Evolutionary conservation across 2,888 invertebrate genomes (phyloP).

Genomic region (Cybosia mesomella): DNA sequence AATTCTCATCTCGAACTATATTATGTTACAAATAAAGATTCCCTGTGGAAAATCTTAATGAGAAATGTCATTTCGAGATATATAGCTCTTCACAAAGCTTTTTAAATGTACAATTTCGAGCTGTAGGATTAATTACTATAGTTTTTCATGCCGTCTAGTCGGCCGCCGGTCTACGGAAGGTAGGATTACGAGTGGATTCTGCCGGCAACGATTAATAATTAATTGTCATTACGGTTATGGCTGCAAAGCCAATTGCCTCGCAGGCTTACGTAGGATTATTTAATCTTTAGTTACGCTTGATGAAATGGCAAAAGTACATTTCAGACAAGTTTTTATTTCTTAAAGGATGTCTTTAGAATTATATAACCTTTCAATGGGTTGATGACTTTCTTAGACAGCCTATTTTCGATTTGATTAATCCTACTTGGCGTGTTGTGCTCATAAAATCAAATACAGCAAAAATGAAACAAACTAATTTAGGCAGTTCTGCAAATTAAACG

Average conservation of each 20-base stretch:
- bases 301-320: slow-evolving; percentile 34
- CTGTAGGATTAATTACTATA: slow-evolving; percentile 70
- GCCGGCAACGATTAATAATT: slow-evolving; percentile 70
- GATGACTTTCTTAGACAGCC: background rate
- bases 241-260: slow-evolving; percentile 64
- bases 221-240: slow-evolving; percentile 69
- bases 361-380: background rate
- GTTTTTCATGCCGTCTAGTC: slow-evolving; percentile 68
- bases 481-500: too few species aligned
- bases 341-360: background rate
- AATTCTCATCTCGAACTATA: slow-evolving; percentile 33
- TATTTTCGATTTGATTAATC: background rate
- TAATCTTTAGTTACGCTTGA: slow-evolving; percentile 37
- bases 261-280: slow-evolving; percentile 44
- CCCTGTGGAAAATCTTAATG: slow-evolving; percentile 47
- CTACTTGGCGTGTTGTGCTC: too few species aligned
- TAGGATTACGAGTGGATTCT: slow-evolving; percentile 63
- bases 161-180: slow-evolving; percentile 51
- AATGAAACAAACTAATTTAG: too few species aligned
- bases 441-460: too few species aligned
- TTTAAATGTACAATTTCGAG: slow-evolving; percentile 65
- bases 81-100: slow-evolving; percentile 60
- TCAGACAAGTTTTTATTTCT: background rate
- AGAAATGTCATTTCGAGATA: slow-evolving; percentile 54
- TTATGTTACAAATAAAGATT: slow-evolving; percentile 51